Evolutionary conservation across 2,113 vertebrate genomes (phyloP).

Genomic region (Agapornis roseicollis): DNA sequence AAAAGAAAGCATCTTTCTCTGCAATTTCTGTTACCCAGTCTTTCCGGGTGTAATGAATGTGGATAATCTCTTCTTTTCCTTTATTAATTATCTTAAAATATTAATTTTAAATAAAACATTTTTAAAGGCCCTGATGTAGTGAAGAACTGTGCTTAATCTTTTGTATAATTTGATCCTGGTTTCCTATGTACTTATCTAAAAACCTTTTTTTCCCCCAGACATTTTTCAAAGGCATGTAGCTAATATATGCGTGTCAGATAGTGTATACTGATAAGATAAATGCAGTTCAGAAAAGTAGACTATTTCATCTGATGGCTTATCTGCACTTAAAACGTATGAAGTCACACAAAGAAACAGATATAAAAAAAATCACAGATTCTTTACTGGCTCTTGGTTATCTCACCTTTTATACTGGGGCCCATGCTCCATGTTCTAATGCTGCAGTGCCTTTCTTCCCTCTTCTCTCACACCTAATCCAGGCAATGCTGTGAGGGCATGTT

Average conservation of each 20-base stretch:
- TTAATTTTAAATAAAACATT: not conserved
- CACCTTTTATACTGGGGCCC: not conserved
- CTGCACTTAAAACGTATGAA: not conserved
- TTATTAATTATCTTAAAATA: not conserved
- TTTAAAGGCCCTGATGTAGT: not conserved
- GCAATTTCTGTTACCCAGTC: not conserved
- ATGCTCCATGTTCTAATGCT: not conserved
- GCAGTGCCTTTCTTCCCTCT: not conserved
- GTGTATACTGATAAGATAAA: constrained; percentile 12
- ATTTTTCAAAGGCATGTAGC: constrained; percentile 3
- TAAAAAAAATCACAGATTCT: not conserved
- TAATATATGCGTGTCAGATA: constrained; percentile 12
- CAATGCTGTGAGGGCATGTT: not conserved
- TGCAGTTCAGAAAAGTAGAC: not conserved
- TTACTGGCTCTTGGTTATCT: not conserved
- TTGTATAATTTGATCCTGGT: not conserved
- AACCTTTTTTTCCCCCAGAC: not conserved
- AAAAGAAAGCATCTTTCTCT: not conserved
- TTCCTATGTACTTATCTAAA: not conserved
- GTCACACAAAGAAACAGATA: not conserved
- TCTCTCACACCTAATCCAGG: not conserved
- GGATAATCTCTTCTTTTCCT: not conserved
- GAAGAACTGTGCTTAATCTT: not conserved
- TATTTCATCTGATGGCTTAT: constrained; percentile 6
- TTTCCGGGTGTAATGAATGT: not conserved